Percentiles rank a stretch among this genome's conserved stretches.
phyloP scores from a whole-genome alignment of 35 echinoderm and acorn worm genomes.

The Ptychodera flava region DNA sequence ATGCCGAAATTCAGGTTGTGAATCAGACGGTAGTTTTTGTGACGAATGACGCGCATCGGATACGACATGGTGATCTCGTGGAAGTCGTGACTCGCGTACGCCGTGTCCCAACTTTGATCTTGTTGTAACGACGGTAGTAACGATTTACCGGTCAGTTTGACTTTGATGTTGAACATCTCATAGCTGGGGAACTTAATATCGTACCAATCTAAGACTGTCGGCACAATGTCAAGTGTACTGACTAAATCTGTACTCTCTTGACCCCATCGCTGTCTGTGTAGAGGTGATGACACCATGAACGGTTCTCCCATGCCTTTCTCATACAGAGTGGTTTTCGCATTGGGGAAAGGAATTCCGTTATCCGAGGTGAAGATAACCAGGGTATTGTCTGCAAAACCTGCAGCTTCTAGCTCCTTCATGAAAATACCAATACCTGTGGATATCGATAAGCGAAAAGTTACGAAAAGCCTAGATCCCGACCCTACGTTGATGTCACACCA shows the following conservation, averaged over 20 bases:
- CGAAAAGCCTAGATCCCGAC: no score
- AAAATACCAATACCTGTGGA: constrained; percentile 80
- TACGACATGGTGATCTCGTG: constrained; percentile 89
- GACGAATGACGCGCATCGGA: constrained; percentile 72
- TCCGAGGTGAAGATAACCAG: constrained; percentile 83
- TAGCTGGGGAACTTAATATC: constrained; percentile 46
- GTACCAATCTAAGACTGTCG: constrained; percentile 93
- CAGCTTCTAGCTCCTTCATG: constrained; percentile 52
- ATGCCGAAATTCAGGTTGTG: constrained; percentile 71
- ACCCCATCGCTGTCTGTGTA: constrained; percentile 59
- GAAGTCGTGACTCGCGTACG: constrained; percentile 64
- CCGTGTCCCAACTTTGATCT: constrained; percentile 2
- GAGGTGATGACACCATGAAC: constrained; percentile 73
- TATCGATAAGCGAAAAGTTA: no score
- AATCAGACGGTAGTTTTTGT: constrained; percentile 51
- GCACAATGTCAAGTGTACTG: constrained; percentile 82
- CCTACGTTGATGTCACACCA: no score
- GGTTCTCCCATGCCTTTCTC: constrained; percentile 98
- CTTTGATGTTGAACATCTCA: constrained; percentile 19
- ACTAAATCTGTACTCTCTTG: constrained; percentile 72
- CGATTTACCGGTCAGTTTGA: constrained; percentile 63
- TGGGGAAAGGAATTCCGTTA: constrained; percentile 95
- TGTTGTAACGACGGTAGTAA: constrained; percentile 18
- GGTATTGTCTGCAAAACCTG: constrained; percentile 82
- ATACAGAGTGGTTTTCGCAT: constrained; percentile 96